Evolutionary conservation across 1,140 invertebrate species (phyloP), one percentile per base, ranked within the genome.

Genomic region (Parasteatoda tepidariorum): DNA sequence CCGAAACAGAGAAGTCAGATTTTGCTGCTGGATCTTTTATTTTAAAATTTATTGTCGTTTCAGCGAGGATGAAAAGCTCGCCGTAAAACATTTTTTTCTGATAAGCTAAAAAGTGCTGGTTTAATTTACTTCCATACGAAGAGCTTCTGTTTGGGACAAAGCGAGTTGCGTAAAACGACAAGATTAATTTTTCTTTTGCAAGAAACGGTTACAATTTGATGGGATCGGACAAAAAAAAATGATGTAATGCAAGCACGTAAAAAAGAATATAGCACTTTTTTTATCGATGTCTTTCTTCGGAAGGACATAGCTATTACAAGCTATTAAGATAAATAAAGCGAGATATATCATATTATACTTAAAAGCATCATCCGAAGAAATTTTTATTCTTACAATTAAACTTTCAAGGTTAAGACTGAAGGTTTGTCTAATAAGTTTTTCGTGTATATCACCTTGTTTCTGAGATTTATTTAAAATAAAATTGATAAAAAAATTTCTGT

Each of bases 301-400:
- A 62, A 61, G 31, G 59, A 61, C 57, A 41, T 31, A 5, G 33
- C 59, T 66, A 78, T 78, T 78, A 78, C 74, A 78, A 78, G 74
- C 61, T 78, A 78, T 78, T 78, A 78, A 78, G 74, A 78, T 78
- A 66, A 33, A 78, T 38, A 34, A 15, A 54, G 18, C 26, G n/a
- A n/a, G n/a, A n/a, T 62, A 22, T 62, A n/a, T 62, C 11, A 31
- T 26, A 13, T 5, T 31, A n/a, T 24, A 22, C 1, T 24, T 57
- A 73, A 73, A 55, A 59, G 70, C 18, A 24, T n/a, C 66, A 41
- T 15, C 48, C 28, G 41, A 7, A 9, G 41, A 18, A 28, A 38
- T 41, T 68, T 26, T 26, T 41, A 48, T 41, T 41, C 48, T 38
- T 18, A 68, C 33, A 31, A 68, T 41, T n/a, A 31, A 15, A 28